Base-by-base conservation (phyloP, 2,113 vertebrate species). In the Microcebus lehilahytsara region DNA sequence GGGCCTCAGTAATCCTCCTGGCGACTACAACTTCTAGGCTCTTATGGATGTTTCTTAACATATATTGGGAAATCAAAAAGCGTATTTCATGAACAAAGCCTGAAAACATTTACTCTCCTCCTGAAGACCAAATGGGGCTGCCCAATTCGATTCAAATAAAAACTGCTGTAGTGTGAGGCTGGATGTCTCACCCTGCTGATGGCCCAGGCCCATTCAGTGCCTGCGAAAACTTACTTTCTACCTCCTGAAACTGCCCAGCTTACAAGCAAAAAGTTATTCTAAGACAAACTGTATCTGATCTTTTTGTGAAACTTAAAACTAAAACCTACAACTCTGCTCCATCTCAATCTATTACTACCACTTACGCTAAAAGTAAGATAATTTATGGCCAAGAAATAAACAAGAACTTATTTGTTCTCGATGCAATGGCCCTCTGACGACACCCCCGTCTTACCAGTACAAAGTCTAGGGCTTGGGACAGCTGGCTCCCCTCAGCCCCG, bases 401-500 rank as follows among this genome's bases (percentile, higher is more conserved):
- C 42, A 67, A 85, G 71, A 87, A 83, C 75, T 89, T n/a, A 11
- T 81, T 80, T 89, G 93, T 77, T 97, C 60, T 71, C n/a, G 12
- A 84, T 13, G 88, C 81, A 42, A 20, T 27, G 94, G 89, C 89
- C 42, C 83, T 92, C 87, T 69, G 85, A 92, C 34, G 53, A 80
- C 92, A 95, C 79, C 90, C 81, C 88, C 64, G 81, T 85, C 95
- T 91, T 74, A 60, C 64, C 34, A 89, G 93, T 96, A 92, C 97
- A 97, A 96, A 97, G 96, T 97, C 94, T 92, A 95, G 46, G 67
- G 83, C 85, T 93, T 74, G 81, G 96, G 93, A 87, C 96, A 95
- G 97, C 97, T 97, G 97, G 96, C 93, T 89, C 85, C 94, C 93
- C 93, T 51, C 87, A 49, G 69, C 86, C 79, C 87, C 95, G 91